Base-by-base conservation (phyloP, 2,888 invertebrate species). In the Augiades crinisus region DNA sequence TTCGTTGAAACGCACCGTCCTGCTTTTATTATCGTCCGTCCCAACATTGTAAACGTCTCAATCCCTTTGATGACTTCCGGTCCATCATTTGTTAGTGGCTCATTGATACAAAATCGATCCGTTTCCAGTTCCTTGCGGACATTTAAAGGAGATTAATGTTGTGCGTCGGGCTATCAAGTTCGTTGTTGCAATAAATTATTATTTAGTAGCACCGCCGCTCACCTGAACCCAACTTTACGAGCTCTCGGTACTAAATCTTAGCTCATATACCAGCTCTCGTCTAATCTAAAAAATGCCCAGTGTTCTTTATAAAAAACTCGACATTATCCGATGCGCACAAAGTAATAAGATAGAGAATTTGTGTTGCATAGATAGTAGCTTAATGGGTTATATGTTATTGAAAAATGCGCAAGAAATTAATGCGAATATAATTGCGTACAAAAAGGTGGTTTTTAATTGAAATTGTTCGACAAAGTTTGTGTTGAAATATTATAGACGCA, bases 151-250 rank as follows among this genome's bases (percentile, higher is more conserved):
- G 81, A 87, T 86, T 84, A 80, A 87, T 85, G 80, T 58, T 75
- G 75, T 82, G 78, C 68, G 27, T 80, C 77, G 78, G 64, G 67
- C 67, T 70, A 68, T 70, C 67, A 72, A 72, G 72, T 72, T 69
- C 72, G 78, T 78, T 75, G 73, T 59, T 72, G 82, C 85, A 83
- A 85, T 88, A 88, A 85, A 88, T 88, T 85, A 84, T 72, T 77
- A 81, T 85, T 84, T 85, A 86, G 77, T 85, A 85, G 85, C 85
- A 83, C 80, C 78, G 81, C 79, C 78, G 77, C 78, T 72, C 74
- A 69, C 68, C 67, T 70, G 70, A 65, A 67, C 65, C 58, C 61
- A 62, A 67, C 76, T 85, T 86, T 81, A 87, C 77, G 74, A 67
- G 67, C 65, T 60, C 65, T 58, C 64, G 68, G 68, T 78, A 75